Base-by-base conservation (phyloP, 2,113 vertebrate species). In the Brachirus orientalis region DNA sequence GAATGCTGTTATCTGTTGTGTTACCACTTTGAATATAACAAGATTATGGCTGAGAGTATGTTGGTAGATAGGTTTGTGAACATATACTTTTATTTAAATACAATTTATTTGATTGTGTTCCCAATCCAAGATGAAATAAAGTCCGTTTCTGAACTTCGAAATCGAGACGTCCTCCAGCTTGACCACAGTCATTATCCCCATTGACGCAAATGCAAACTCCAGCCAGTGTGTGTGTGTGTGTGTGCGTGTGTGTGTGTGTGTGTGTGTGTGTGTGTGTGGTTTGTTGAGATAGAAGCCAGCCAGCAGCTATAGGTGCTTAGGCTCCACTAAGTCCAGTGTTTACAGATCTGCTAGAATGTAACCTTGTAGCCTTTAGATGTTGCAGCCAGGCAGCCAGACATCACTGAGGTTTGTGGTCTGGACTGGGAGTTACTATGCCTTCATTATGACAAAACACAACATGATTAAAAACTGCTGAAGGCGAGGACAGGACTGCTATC, bases 241-340 rank as follows among this genome's bases (percentile, higher is more conserved):
- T 53, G 51, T 17, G 51, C 10, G 50, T 35, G 50, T 52, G 50
- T 38, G 51, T 33, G 53, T 57, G 67, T 55, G 54, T 16, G 22
- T 40, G 38, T 40, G 7, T 10, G 40, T 43, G 28, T 28, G 50
- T 28, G 52, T 56, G 66, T 54, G 53, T 18, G 20, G 0, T 80
- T 84, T 84, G 76, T 82, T 85, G 83, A 83, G 74, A 77, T 69
- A 75, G 80, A 86, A 51, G 35, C 10, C 7, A 54, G 75, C 84
- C 83, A 79, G 74, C 75, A 75, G 83, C 69, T 61, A 55, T 43
- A 53, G 72, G 58, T 60, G 45, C 61, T 61, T 53, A 55, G 72
- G 63, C 75, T 83, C 72, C 72, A 65, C 63, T 76, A 74, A 76
- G 50, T 61, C 76, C 68, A 41, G 58, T 87, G 85, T 89, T 89